Base-by-base conservation (phyloP, 2,888 invertebrate genomes). In the Limnephilus rhombicus region DNA sequence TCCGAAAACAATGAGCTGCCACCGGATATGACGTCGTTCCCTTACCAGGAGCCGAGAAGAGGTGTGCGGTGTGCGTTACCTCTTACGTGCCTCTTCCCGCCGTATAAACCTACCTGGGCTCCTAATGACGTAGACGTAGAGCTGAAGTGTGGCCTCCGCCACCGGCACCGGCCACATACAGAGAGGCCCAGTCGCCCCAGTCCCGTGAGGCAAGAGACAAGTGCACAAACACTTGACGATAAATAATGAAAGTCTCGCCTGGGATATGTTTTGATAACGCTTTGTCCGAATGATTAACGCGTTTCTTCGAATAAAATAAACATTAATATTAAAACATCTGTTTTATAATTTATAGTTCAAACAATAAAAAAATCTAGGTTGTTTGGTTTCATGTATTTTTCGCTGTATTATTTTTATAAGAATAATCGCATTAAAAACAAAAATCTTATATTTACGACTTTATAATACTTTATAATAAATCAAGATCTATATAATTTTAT, bases 171-270 rank as follows among this genome's bases (percentile, higher is more conserved):
- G 41, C 9, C 92, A 80, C 82, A 85, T 90, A 85, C 41, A 80
- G 41, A 80, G 82, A 90, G 82, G 90, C 91, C 86, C 81, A 91
- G 86, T 91, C 91, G 85, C 86, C 90, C 24, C 9, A 68, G n/a
- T 24, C 68, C 37, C 85, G 85, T 45, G 90, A 45, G 45, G 5
- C 45, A 45, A 45, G 45, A 90, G 90, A 89, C 90, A 86, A 86
- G 90, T 90, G 91, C 80, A 88, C 29, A 90, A 85, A 86, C 91
- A 91, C 92, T 91, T 89, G 92, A 91, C 90, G 68, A 92, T 92
- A 91, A 91, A 92, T 92, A 92, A 85, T 85, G 41, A 34, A 45
- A 37, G 45, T 85, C 85, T 85, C 86, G 86, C 15, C 37, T 24
- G 24, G 68, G n/a, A 68, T 68, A 68, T 68, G 34, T 34, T 82